Conservation (phyloP, 2,888 invertebrate genomes). For the Abscondita cerata region DNA sequence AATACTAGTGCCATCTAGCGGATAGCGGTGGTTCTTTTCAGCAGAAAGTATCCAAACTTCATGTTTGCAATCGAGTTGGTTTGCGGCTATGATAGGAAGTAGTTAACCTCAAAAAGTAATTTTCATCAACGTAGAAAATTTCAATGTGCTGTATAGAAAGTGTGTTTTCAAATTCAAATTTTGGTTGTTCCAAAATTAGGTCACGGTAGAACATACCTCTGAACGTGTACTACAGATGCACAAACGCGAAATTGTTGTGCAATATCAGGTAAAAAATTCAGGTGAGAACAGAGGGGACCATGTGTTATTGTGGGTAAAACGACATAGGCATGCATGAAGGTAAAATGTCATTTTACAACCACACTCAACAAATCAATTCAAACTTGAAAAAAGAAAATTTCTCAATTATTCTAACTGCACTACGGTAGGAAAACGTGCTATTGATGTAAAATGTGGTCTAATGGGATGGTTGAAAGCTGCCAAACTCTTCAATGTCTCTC, state of each 20-base stretch:
- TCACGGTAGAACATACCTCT: background rate
- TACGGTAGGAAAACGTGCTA: background rate
- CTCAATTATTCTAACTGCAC: background rate
- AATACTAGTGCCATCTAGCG: background rate
- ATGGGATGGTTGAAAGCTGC: constrained; percentile 11
- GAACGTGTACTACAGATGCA: background rate
- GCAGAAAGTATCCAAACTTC: background rate
- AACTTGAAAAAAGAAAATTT: too few relatives aligned
- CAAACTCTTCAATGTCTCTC: constrained; percentile 9
- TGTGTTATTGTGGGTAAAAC: too few relatives aligned
- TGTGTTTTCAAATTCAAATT: background rate
- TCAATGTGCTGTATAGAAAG: background rate
- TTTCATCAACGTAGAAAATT: too few relatives aligned
- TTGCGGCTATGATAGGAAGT: background rate
- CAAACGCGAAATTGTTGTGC: too few relatives aligned
- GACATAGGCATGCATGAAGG: too few relatives aligned
- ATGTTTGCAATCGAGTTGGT: background rate
- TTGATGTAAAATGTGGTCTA: background rate
- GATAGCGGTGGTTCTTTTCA: background rate
- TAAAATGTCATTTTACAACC: too few relatives aligned
- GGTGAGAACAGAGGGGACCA: too few relatives aligned
- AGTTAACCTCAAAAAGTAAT: constrained; percentile 3
- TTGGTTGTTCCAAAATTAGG: too few relatives aligned
- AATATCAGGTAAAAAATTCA: too few relatives aligned
- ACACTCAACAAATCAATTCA: too few relatives aligned